These are phyloP conservation scores for Meloe dianella DNA, from an alignment of 2,888 invertebrate genomes.

Conservation along the genomic window DNA sequence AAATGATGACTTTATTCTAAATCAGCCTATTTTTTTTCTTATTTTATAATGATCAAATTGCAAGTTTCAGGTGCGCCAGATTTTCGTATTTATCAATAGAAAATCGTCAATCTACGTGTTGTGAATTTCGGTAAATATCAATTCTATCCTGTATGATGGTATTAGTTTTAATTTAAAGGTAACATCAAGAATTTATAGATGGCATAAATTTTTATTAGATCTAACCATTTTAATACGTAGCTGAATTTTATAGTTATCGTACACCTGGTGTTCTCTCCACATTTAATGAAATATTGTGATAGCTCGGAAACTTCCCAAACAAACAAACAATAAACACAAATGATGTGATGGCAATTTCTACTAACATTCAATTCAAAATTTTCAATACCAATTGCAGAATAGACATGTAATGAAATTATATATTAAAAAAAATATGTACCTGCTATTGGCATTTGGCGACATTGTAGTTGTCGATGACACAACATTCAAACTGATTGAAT, in stretches of 20 bases:
- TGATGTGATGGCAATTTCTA: no score
- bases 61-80: background rate
- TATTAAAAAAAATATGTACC: conserved; percentile 41
- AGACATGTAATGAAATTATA: background rate
- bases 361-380: no score
- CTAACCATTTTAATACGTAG: background rate
- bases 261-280: background rate
- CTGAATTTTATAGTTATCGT: background rate
- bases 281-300: background rate
- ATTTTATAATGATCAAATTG: no score
- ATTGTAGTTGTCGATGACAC: conserved; percentile 35
- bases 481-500: conserved; percentile 42
- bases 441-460: conserved; percentile 46
- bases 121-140: background rate
- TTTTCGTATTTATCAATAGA: background rate
- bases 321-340: no score
- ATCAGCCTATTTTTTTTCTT: no score
- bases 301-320: background rate
- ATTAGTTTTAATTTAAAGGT: background rate
- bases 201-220: background rate
- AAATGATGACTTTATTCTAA: background rate
- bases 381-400: no score
- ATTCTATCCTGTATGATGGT: background rate
- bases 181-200: background rate
- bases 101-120: background rate